Evolutionary conservation across 1,140 invertebrate species (phyloP).

Genomic region (Portunus trituberculatus): DNA sequence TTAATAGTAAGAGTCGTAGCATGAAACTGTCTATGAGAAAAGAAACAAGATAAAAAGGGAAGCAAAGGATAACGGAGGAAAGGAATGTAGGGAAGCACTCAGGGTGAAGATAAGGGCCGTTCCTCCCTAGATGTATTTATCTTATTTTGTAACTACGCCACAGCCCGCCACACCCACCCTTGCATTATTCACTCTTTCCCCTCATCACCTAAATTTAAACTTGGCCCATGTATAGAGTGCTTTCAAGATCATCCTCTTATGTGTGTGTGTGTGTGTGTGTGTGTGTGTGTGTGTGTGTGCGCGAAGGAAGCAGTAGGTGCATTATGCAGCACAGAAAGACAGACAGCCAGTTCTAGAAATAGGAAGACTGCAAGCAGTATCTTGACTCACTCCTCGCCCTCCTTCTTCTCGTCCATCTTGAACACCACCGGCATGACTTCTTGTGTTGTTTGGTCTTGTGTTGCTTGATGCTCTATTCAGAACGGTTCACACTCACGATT

Average conservation of each 20-base stretch:
- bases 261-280: background rate
- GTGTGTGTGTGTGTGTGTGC: slow-evolving; percentile 4
- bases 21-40: too few species aligned
- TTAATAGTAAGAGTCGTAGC: background rate
- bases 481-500: background rate
- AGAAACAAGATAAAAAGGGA: too few species aligned
- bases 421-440: background rate
- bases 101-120: too few species aligned
- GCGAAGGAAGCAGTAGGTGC: background rate
- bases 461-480: background rate
- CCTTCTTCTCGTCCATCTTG: background rate
- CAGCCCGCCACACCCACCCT: background rate
- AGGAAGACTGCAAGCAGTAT: background rate
- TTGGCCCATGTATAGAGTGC: background rate
- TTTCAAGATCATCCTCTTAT: background rate
- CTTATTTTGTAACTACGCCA: background rate
- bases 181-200: background rate
- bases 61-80: too few species aligned
- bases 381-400: background rate
- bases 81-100: too few species aligned
- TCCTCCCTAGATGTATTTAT: too few species aligned
- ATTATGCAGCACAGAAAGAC: background rate
- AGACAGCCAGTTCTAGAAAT: background rate
- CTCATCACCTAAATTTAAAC: background rate
- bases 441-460: background rate